These are phyloP conservation scores for Tetragonisca angustula DNA, from an alignment of 2,888 invertebrate species.

Conservation along the genomic window DNA sequence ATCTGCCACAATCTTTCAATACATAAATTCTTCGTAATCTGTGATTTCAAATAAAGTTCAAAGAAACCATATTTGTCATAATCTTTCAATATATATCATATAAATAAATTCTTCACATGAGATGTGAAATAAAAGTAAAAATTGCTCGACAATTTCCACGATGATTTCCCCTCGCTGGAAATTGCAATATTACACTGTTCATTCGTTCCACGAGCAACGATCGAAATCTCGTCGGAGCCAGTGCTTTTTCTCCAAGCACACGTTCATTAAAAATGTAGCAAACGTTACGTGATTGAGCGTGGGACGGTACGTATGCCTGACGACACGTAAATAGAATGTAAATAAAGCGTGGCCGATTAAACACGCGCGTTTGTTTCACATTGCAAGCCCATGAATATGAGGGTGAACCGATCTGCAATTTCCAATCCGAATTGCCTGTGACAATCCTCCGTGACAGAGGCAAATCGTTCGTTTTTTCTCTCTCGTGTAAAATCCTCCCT, in stretches of 20 bases:
- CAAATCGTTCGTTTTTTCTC: too few relatives aligned
- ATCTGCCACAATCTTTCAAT: too few relatives aligned
- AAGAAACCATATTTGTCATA: too few relatives aligned
- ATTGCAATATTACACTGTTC: neutral
- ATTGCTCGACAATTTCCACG: neutral
- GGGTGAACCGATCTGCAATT: neutral
- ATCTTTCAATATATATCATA: too few relatives aligned
- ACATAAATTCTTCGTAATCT: too few relatives aligned
- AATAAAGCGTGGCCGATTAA: constrained; percentile 11
- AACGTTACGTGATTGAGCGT: neutral
- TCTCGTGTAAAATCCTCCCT: neutral
- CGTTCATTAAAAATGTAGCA: neutral
- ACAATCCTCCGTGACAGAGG: neutral
- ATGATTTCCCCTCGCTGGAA: neutral
- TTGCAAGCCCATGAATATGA: neutral
- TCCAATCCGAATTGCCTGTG: neutral
- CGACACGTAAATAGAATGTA: constrained; percentile 6
- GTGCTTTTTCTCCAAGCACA: neutral
- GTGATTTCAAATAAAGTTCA: too few relatives aligned
- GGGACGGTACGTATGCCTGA: neutral
- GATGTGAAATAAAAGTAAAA: neutral
- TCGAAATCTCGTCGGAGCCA: neutral
- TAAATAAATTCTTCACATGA: too few relatives aligned
- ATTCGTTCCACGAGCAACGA: neutral
- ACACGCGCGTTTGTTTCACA: neutral